phyloP scores from a whole-genome alignment of 2,888 invertebrate genomes.

The Callimorpha dominula region DNA sequence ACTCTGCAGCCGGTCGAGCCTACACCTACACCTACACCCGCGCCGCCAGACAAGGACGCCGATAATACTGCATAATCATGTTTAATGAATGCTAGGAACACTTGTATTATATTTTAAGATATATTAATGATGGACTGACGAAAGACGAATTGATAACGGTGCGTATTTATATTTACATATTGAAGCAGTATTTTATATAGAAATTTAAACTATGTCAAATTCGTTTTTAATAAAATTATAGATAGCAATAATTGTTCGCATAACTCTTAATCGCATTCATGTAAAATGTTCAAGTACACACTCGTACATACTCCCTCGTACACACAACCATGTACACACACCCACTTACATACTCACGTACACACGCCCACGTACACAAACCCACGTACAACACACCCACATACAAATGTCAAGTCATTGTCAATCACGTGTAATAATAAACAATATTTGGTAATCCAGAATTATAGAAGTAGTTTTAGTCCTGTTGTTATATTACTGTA shows the following conservation, averaged over 20 bases:
- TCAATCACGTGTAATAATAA: background rate
- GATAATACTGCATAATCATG: slow-evolving; percentile 3
- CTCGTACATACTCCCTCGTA: background rate
- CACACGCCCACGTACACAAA: too few relatives aligned
- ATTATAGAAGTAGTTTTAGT: background rate
- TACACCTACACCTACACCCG: slow-evolving; percentile 59
- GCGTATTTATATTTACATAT: slow-evolving; percentile 10
- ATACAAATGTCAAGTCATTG: too few relatives aligned
- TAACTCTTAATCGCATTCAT: background rate
- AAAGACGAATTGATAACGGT: slow-evolving; percentile 14
- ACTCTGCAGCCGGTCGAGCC: slow-evolving; percentile 59
- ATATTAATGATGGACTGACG: slow-evolving; percentile 13
- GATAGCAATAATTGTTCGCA: background rate
- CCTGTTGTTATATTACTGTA: background rate
- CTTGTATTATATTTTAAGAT: slow-evolving; percentile 6
- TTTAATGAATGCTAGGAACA: background rate
- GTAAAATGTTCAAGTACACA: background rate
- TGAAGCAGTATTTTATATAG: background rate
- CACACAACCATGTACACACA: background rate
- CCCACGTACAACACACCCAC: too few relatives aligned
- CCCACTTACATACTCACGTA: too few relatives aligned
- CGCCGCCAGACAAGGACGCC: slow-evolving; percentile 60
- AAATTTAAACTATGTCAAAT: background rate
- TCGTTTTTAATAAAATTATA: background rate
- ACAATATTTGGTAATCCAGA: background rate